Evolutionary conservation across 2,113 vertebrate genomes (phyloP).

Genomic region (Panthera uncia): DNA sequence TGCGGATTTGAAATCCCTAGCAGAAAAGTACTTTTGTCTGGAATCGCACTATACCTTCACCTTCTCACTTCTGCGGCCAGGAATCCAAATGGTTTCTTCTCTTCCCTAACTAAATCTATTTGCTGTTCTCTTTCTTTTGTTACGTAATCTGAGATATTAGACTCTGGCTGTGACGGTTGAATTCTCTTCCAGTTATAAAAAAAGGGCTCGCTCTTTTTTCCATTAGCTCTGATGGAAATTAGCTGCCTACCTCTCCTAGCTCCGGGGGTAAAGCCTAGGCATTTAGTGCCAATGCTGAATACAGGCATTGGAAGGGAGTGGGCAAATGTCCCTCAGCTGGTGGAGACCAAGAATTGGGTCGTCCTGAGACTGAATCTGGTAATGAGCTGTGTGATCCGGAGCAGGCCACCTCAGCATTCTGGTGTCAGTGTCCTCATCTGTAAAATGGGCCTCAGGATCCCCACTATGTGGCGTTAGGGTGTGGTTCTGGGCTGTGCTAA

Average conservation of each 20-base stretch:
- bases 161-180: conserved; percentile 48
- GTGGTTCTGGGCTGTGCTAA: not conserved
- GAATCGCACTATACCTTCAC: not conserved
- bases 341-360: not conserved
- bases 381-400: not conserved
- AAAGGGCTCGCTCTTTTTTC: conserved; percentile 42
- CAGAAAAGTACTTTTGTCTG: not conserved
- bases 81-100: conserved; percentile 13
- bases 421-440: not conserved
- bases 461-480: rapidly evolving
- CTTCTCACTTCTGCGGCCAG: not conserved
- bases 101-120: conserved; percentile 55
- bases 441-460: not conserved
- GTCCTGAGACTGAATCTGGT: not conserved
- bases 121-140: conserved; percentile 64
- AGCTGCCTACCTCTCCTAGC: not conserved
- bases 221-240: conserved; percentile 62
- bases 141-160: conserved; percentile 61
- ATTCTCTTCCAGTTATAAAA: conserved; percentile 70
- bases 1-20: not conserved
- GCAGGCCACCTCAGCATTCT: too few relatives aligned
- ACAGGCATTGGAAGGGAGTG: not conserved
- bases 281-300: not conserved
- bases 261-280: not conserved
- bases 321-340: rapidly evolving